Evolutionary conservation across 1,140 invertebrate species (phyloP).

Genomic region (Phocides pigmalion): DNA sequence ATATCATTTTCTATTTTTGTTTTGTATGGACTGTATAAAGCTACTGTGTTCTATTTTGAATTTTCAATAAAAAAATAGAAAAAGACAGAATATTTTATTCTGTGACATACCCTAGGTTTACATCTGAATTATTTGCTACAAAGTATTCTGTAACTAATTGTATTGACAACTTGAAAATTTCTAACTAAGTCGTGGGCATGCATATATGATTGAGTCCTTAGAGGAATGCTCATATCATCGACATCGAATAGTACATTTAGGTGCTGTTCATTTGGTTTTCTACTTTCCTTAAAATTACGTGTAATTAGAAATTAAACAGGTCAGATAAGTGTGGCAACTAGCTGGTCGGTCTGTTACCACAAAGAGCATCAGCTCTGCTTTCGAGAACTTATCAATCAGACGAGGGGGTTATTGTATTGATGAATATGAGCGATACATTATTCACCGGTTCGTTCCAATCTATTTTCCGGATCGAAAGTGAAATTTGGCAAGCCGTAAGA

Average conservation of each 20-base stretch:
- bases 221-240: too few species aligned
- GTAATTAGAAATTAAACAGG: constrained; percentile 18
- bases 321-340: constrained; percentile 6
- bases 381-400: constrained; percentile 30
- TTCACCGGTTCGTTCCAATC: constrained; percentile 28
- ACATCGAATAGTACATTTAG: background rate
- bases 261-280: background rate
- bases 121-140: too few species aligned
- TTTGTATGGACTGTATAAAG: too few species aligned
- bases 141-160: too few species aligned
- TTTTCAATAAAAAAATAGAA: too few species aligned
- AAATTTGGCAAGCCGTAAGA: constrained; percentile 52
- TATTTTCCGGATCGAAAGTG: constrained; percentile 55
- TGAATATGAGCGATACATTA: constrained; percentile 34
- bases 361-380: constrained; percentile 13
- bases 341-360: constrained; percentile 5
- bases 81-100: too few species aligned
- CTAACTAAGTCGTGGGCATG: too few species aligned
- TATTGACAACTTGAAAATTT: too few species aligned
- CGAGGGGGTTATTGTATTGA: constrained; percentile 34
- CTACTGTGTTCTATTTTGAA: too few species aligned
- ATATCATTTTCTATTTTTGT: too few species aligned
- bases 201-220: too few species aligned
- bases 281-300: background rate
- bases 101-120: too few species aligned